phyloP scores from a whole-genome alignment of 1,140 invertebrate genomes.

The honey bee (Apis mellifera) region Amel_HAv3.1 CM009935.2:6878001-6878500 shows the following conservation, averaged over 20 bases:
- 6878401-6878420: background rate
- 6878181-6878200: background rate
- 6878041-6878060: slow-evolving; percentile 68
- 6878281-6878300: too few relatives aligned
- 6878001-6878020: slow-evolving; percentile 82
- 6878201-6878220: background rate
- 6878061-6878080: slow-evolving; percentile 78
- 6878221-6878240: too few relatives aligned
- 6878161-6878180: background rate
- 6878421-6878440: slow-evolving; percentile 14
- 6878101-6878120: slow-evolving; percentile 79
- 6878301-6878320: background rate
- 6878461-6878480: background rate
- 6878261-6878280: too few relatives aligned
- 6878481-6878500: background rate
- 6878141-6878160: background rate
- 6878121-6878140: slow-evolving; percentile 83
- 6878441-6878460: background rate
- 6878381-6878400: too few relatives aligned
- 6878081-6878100: slow-evolving; percentile 82
- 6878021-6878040: slow-evolving; percentile 79
- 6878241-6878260: too few relatives aligned
- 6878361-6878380: background rate
- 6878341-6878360: background rate
- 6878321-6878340: background rate